Conservation (phyloP, 2,888 invertebrate genomes). For the Cenopis cana region DNA sequence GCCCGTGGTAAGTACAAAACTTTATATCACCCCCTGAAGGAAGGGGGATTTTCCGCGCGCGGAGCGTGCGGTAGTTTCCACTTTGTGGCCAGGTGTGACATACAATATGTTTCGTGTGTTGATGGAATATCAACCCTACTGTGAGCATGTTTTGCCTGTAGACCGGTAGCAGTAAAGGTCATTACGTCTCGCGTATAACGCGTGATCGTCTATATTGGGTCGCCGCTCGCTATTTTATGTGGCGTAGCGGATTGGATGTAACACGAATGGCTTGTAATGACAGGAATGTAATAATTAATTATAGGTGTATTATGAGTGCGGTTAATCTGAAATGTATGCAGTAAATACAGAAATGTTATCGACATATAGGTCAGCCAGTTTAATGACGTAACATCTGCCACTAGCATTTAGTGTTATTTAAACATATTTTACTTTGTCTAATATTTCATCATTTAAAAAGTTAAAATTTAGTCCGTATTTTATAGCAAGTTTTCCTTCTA, state of each 20-base stretch:
- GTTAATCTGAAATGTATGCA: slow-evolving; percentile 1
- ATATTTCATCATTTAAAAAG: no score
- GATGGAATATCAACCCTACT: slow-evolving; percentile 1
- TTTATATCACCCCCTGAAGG: no score
- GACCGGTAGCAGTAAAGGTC: slow-evolving; percentile 28
- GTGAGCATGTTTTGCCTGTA: neutral
- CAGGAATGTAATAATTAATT: slow-evolving; percentile 17
- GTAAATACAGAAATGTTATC: neutral
- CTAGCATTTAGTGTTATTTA: no score
- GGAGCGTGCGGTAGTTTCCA: no score
- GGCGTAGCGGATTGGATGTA: slow-evolving; percentile 7
- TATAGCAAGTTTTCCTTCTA: no score
- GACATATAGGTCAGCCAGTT: neutral
- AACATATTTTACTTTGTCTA: no score
- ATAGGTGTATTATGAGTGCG: neutral
- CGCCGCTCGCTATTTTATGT: slow-evolving; percentile 36
- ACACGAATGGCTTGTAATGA: slow-evolving; percentile 8
- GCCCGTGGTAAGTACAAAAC: no score
- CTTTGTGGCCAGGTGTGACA: no score
- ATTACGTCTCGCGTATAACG: slow-evolving; percentile 33
- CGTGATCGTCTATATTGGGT: slow-evolving; percentile 38
- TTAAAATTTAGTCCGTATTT: no score
- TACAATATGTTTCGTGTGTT: no score
- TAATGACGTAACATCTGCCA: neutral
- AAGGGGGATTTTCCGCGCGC: no score